Evolutionary conservation across 2,888 invertebrate species (phyloP).

Genomic region (Incurvaria masculella): DNA sequence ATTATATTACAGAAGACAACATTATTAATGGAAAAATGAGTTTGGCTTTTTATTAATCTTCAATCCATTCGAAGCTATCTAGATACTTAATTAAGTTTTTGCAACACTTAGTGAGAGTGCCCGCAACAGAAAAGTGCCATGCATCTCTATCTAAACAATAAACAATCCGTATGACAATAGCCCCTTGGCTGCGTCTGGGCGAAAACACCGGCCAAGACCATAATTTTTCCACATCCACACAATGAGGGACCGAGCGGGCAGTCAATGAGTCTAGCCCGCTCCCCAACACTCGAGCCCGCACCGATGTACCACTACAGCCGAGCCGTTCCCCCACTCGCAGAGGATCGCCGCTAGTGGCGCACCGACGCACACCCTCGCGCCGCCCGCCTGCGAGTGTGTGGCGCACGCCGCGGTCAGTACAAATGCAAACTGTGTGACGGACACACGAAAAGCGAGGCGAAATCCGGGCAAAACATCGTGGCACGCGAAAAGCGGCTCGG

Average conservation of each 20-base stretch:
- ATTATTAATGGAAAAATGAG: too few relatives aligned
- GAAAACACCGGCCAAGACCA: constrained; percentile 47
- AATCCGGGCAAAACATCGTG: constrained; percentile 35
- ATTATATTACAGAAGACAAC: too few relatives aligned
- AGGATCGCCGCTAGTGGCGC: constrained; percentile 48
- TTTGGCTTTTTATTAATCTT: too few relatives aligned
- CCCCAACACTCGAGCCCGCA: constrained; percentile 21
- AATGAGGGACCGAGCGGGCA: constrained; percentile 44
- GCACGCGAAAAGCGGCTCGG: not conserved
- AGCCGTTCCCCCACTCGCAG: constrained; percentile 36
- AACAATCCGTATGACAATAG: constrained; percentile 32
- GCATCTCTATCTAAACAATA: constrained; percentile 26
- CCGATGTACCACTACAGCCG: constrained; percentile 30
- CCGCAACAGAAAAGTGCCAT: not conserved
- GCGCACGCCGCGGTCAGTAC: constrained; percentile 52
- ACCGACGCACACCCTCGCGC: constrained; percentile 53
- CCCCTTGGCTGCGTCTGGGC: constrained; percentile 39
- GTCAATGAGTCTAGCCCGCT: constrained; percentile 57
- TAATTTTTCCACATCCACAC: constrained; percentile 58
- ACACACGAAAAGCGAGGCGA: constrained; percentile 56
- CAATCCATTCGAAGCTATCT: too few relatives aligned
- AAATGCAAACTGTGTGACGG: constrained; percentile 56
- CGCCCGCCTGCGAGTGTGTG: constrained; percentile 31
- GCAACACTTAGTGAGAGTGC: too few relatives aligned
- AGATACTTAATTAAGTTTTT: too few relatives aligned